Base-by-base conservation (phyloP, 2,888 invertebrate species). In the Diploptera punctata region DNA sequence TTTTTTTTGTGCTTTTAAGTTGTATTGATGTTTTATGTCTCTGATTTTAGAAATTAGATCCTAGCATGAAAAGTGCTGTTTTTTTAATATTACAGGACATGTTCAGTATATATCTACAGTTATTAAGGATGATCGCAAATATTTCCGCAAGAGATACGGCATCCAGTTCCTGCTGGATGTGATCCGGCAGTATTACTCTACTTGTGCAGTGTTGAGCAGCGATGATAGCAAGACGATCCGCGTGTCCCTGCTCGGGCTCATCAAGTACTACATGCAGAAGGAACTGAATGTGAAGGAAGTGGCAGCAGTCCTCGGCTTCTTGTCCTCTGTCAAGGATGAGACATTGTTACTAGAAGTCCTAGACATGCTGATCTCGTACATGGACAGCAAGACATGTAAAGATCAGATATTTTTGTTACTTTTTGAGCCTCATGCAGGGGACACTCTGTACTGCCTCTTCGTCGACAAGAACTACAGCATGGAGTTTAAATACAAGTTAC, bases 71-170 rank as follows among this genome's bases (percentile, higher is more conserved):
- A n/a, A n/a, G n/a, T n/a, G n/a, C n/a, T n/a, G n/a, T n/a, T 33
- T 33, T 33, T 33, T 33, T 33, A 33, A 2, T 29, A 3, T 57
- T 57, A 16, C 76, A 84, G 85, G 88, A 10, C 89, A 89, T 77
- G 86, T 88, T 1, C 89, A 90, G 79, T 88, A 88, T 78, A 78
- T 90, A 57, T 86, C 86, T 69, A 87, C 87, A 7, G 84, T 89
- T 77, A 86, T 89, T 67, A 89, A 88, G 77, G 87, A 87, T 75
- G 88, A 89, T 78, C 81, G 87, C 13, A 86, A 86, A 77, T 86
- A 84, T 78, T 89, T 88, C 79, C 83, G 89, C 21, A 87, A 87
- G 76, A 85, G 86, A 72, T 89, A 87, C 79, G 89, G 89, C 29
- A 83, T 89, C 1, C 88, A 87, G 79, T 89, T 84, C 78, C 83